Percentiles rank a stretch among this genome's conserved stretches.
These are phyloP conservation scores for Rhingia rostrata DNA, from an alignment of 2,888 invertebrate species.

Conservation along the genomic window DNA sequence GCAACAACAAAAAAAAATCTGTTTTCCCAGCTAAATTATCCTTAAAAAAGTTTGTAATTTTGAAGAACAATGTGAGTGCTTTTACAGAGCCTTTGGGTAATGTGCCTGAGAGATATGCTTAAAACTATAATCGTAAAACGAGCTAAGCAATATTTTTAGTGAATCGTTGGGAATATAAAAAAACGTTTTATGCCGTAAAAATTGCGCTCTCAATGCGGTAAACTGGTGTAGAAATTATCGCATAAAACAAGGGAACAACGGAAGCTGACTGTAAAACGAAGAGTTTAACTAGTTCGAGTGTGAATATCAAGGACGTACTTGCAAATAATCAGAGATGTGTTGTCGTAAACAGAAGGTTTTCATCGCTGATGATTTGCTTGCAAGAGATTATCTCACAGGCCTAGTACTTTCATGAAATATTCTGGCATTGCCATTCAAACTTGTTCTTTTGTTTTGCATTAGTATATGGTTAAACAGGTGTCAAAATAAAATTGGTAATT, in stretches of 20 bases:
- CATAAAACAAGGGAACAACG: slow-evolving; percentile 14
- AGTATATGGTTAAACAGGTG: no score
- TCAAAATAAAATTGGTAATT: no score
- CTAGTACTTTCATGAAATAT: no score
- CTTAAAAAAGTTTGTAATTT: slow-evolving; percentile 23
- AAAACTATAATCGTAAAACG: slow-evolving; percentile 47
- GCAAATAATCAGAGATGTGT: neutral
- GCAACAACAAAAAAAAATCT: neutral
- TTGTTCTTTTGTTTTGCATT: no score
- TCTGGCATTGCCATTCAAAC: no score
- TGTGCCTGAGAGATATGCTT: slow-evolving; percentile 16
- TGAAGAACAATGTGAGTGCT: slow-evolving; percentile 27
- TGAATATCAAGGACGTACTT: neutral
- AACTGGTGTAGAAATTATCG: slow-evolving; percentile 24
- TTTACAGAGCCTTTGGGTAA: slow-evolving; percentile 1
- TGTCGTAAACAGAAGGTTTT: neutral
- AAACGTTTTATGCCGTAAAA: slow-evolving; percentile 32
- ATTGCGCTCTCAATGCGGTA: slow-evolving; percentile 30
- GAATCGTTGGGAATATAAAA: slow-evolving; percentile 12
- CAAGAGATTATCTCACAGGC: no score
- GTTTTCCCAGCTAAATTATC: slow-evolving; percentile 7
- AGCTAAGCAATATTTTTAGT: slow-evolving; percentile 39
- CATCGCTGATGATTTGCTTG: neutral
- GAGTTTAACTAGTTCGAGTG: neutral
- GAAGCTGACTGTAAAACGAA: neutral